Evolutionary conservation across 35 echinoderm and acorn worm genomes (phyloP).

Genomic region (Chiridota heheva): DNA sequence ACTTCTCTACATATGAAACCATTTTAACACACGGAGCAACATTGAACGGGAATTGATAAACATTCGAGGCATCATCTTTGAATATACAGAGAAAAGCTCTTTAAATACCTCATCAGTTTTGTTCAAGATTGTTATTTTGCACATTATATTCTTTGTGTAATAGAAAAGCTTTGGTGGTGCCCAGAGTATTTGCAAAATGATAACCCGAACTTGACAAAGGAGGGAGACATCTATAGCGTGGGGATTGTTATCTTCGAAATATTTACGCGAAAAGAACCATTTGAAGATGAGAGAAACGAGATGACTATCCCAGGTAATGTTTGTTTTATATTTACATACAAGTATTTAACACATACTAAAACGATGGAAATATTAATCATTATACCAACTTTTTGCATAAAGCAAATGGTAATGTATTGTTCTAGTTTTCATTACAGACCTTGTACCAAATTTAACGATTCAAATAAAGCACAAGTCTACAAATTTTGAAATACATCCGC

Average conservation of each 20-base stretch:
- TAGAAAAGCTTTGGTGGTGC: slow-evolving; percentile 37
- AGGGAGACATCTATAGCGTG: slow-evolving; percentile 64
- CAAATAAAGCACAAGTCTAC: background rate
- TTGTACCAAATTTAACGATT: background rate
- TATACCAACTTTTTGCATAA: no score
- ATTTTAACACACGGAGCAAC: no score
- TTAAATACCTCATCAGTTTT: no score
- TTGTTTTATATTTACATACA: no score
- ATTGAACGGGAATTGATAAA: no score
- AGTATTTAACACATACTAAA: background rate
- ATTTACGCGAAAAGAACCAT: slow-evolving; percentile 63
- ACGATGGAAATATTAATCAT: no score
- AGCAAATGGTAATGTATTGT: background rate
- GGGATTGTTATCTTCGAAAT: slow-evolving; percentile 72
- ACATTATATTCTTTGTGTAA: no score
- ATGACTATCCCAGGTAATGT: slow-evolving; percentile 27
- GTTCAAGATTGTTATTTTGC: no score
- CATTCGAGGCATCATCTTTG: no score
- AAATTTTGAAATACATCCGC: background rate
- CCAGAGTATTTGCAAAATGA: slow-evolving; percentile 37
- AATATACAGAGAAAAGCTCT: no score
- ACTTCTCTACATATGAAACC: no score
- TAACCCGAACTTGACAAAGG: background rate
- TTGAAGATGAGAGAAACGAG: slow-evolving; percentile 33
- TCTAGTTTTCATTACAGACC: background rate